Base-by-base conservation (phyloP, 64 coral and sea anemone genomes). In the Dendrophyllia cribrosa region DNA sequence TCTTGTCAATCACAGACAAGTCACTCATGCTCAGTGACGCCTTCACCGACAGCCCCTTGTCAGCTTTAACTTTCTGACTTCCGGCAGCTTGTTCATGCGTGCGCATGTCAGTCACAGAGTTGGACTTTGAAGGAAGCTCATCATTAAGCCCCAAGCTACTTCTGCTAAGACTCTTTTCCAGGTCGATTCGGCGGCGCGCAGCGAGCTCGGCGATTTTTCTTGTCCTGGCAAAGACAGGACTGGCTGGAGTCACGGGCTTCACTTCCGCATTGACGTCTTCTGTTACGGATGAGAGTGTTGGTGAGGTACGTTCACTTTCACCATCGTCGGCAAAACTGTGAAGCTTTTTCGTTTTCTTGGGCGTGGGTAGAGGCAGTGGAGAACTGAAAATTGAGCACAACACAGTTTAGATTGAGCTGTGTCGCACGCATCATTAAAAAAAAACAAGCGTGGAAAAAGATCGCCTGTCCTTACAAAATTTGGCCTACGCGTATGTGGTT, bases 201-300 rank as follows among this genome's bases (percentile, higher is more conserved):
- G 95, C 82, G 70, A 97, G 83, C 14, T 94, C 88, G 2, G 95
- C 76, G 23, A 97, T 93, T 65, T 97, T 94, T 81, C 90, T 81
- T 50, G 95, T 97, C 61, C 72, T 94, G 10, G 95, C 93, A 58
- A 97, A 97, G 25, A 97, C 76, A 25, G 95, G 95, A 22, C 85
- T 73, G 3, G 55, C 88, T 22, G 80, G 61, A 5, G 80, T 68
- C 7, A 45, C 62, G 4, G 44, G 62, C 34, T 45, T 66, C 2
- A 51, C 26, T 50, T 84, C 80, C 4, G 68, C 80, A 6, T 21
- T 43, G 20, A 24, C 1, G 0, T 84, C 80, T 49, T 67, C 80
- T 19, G 63, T 84, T 13, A 69, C 62, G 17, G 80, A 67, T 20
- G 80, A 84, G 34, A 21, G 59, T 0, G 80, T 84, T 11, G 80